phyloP scores from a whole-genome alignment of 2,888 invertebrate genomes.

The Drosophila nigritarsus region DNA sequence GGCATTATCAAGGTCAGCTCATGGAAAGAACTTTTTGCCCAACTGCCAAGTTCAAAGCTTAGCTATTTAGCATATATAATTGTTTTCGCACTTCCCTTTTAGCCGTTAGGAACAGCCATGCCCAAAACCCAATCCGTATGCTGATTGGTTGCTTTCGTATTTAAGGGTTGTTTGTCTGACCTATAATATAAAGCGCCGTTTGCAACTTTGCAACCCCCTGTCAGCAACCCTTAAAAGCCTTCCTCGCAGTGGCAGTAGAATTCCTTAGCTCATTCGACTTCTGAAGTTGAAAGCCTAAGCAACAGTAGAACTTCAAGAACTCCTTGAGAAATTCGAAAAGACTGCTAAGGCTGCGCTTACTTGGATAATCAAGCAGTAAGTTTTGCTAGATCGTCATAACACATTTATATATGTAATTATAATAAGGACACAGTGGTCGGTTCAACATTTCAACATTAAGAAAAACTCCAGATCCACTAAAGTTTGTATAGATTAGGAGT shows the following conservation, averaged over 20 bases:
- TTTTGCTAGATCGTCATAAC: slow-evolving; percentile 53
- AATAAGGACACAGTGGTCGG: slow-evolving; percentile 51
- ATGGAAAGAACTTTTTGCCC: slow-evolving; percentile 5
- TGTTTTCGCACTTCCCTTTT: slow-evolving; percentile 30
- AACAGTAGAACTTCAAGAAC: slow-evolving; percentile 27
- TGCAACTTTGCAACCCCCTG: slow-evolving; percentile 44
- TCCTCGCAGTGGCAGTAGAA: slow-evolving; percentile 40
- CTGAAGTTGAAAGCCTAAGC: slow-evolving; percentile 81
- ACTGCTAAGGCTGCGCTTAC: slow-evolving; percentile 4
- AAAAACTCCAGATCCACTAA: slow-evolving; percentile 69
- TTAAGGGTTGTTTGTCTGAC: slow-evolving; percentile 56
- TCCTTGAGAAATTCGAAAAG: slow-evolving; percentile 4
- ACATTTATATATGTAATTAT: slow-evolving; percentile 50
- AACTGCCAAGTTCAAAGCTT: slow-evolving; percentile 49
- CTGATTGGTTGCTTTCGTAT: slow-evolving; percentile 61
- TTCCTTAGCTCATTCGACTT: slow-evolving; percentile 79
- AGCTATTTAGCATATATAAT: slow-evolving; percentile 31
- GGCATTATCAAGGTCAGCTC: slow-evolving; percentile 52
- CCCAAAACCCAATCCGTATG: slow-evolving; percentile 13
- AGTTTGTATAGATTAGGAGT: slow-evolving; percentile 50
- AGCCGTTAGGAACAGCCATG: slow-evolving; percentile 55
- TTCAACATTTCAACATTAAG: slow-evolving; percentile 55
- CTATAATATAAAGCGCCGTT: slow-evolving; percentile 47
- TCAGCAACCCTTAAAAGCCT: slow-evolving; percentile 52
- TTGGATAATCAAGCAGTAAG: slow-evolving; percentile 37